These are phyloP conservation scores for Nyctereutes procyonoides DNA, from an alignment of 2,113 vertebrate species.

Conservation along the genomic window DNA sequence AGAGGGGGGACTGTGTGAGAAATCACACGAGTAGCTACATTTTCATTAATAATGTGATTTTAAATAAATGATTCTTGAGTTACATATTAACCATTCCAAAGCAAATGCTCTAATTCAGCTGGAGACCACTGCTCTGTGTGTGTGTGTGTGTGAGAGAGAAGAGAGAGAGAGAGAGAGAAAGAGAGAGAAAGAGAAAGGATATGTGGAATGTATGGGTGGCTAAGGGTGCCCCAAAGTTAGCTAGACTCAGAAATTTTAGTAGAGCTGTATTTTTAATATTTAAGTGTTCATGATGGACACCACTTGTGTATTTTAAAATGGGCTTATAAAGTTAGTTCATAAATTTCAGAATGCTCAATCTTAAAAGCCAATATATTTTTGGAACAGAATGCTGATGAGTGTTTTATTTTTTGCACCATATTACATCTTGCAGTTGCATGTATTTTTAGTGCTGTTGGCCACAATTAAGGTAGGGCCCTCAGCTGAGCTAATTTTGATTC, in stretches of 20 bases:
- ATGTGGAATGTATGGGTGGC: background rate
- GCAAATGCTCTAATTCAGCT: background rate
- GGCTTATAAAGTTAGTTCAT: constrained; percentile 71
- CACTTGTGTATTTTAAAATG: constrained; percentile 46
- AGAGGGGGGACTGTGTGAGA: background rate
- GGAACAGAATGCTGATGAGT: constrained; percentile 74
- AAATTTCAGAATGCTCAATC: constrained; percentile 75
- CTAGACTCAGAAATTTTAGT: background rate
- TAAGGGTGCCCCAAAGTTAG: background rate
- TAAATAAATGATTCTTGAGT: constrained; percentile 52
- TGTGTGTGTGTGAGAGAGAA: background rate
- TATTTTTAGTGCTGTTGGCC: constrained; percentile 85
- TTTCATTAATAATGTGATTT: constrained; percentile 29
- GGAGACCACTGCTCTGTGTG: background rate
- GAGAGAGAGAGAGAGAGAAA: background rate
- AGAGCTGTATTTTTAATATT: background rate
- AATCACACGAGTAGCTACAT: background rate
- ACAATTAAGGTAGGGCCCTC: constrained; percentile 84
- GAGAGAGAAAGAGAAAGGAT: too few relatives aligned
- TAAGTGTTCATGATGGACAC: background rate
- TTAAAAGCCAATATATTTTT: constrained; percentile 81
- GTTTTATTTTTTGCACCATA: constrained; percentile 68
- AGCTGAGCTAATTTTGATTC: constrained; percentile 83
- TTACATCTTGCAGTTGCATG: constrained; percentile 76
- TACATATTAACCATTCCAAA: constrained; percentile 51